Base-by-base conservation (phyloP, 1,140 invertebrate species). In the Lanistes nyassanus region DNA sequence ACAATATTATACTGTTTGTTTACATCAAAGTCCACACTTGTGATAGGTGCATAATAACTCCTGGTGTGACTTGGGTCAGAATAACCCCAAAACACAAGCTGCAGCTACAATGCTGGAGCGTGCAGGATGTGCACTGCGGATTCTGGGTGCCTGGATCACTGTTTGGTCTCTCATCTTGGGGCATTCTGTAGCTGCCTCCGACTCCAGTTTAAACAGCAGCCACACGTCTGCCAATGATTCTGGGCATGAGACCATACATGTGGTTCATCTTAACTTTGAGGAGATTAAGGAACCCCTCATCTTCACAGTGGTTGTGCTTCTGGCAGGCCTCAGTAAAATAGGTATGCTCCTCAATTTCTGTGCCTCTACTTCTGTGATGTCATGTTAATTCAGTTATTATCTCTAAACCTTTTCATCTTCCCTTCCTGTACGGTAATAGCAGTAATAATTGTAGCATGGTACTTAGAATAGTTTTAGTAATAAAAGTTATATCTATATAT, bases 291-390 rank as follows among this genome's bases (percentile, higher is more conserved):
- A 79, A 9, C 85, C 85, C 7, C 77, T 86, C 7, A 77, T 86
- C 47, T 84, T 85, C 37, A 76, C 82, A 2, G 70, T 86, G 1
- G 83, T 86, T 31, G 62, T 86, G 6, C 75, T 85, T 42, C 67
- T 82, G 71, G 82, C 85, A 42, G 85, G 82, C n/a, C 60, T 86
- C 9, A 79, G 78, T 34, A 86, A 86, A 78, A 75, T 86, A 39
- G 83, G 85, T 83, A 75, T 78, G 80, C 36, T 9, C n/a, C n/a
- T n/a, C n/a, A n/a, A n/a, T n/a, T n/a, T 21, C 31, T 64, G 9
- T 62, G 58, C 74, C 23, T 51, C 64, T 19, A 21, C 36, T 58
- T 39, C 31, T 42, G 0, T 58, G 53, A 60, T 75, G n/a, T 69
- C 13, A 4, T 9, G 4, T 4, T 19, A 37, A 69, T 36, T 7